A percentile compares a stretch with the other conserved stretches of the same genome.
These are phyloP conservation scores for Siniperca scherzeri DNA, from an alignment of 2,797 vertebrate species.

Conservation along the genomic window DNA sequence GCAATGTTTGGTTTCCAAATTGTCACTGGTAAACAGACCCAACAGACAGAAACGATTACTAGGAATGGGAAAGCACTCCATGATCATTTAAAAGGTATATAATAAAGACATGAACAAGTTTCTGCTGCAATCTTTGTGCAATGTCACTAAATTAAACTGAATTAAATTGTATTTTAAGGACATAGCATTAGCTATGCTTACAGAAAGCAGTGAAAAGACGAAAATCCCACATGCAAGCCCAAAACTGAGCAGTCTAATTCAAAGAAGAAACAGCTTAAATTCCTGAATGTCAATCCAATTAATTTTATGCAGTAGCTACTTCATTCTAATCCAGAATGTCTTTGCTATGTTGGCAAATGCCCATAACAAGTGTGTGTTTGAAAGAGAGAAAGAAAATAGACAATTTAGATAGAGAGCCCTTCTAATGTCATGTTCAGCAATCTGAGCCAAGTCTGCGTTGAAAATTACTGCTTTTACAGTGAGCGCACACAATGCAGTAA, in stretches of 20 bases:
- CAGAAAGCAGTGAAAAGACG: not conserved
- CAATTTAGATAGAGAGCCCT: conserved; percentile 4
- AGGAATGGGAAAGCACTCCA: not conserved
- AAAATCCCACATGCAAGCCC: not conserved
- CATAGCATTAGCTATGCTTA: not conserved
- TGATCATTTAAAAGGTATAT: conserved; percentile 4
- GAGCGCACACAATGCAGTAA: conserved; percentile 21
- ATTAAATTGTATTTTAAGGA: conserved; percentile 17
- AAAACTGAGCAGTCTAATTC: conserved; percentile 7
- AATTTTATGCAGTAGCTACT: conserved; percentile 20
- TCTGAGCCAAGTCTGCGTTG: conserved; percentile 24
- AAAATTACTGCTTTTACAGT: conserved; percentile 19
- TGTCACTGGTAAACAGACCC: conserved; percentile 2
- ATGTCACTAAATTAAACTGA: not conserved
- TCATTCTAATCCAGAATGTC: conserved; percentile 15
- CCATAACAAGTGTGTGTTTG: not conserved
- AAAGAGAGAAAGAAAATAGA: conserved; percentile 17
- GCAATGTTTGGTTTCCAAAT: not conserved
- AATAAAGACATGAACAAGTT: not conserved
- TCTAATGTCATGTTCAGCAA: conserved; percentile 23
- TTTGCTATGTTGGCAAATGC: conserved; percentile 15
- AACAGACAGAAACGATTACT: not conserved
- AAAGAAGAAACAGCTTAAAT: conserved; percentile 7
- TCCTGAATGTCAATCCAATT: conserved; percentile 30
- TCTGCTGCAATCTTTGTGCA: conserved; percentile 33